Evolutionary conservation across 2,113 vertebrate species (phyloP), one percentile per base, ranked within the genome.

Genomic region (Nansenia antarctica): DNA sequence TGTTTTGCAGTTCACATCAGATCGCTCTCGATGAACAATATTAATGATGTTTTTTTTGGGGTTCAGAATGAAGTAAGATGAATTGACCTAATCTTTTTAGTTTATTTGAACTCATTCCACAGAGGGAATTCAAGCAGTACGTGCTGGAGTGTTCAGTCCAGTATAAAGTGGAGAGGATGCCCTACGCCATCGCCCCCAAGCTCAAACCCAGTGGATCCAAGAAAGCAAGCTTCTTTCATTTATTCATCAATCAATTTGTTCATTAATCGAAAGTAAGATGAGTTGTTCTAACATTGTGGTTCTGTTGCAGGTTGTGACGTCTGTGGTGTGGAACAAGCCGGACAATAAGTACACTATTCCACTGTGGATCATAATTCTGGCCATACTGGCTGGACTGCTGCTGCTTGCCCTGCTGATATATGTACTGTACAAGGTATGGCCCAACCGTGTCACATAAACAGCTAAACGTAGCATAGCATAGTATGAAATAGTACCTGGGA

Each of bases 361-460:
- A 0, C 84, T 95, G 45, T 98, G 96, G 96, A 95, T 96, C 72
- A 96, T 98, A 67, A 93, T 96, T 68, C 87, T 97, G 62, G 93
- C 96, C 65, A 85, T 96, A 73, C 86, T 97, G 2, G 85, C 91
- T 12, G 96, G 96, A 5, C 88, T 98, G 59, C 78, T 98, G 34
- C 90, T 97, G 18, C 91, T 98, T 0, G 85, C 93, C 9, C 85
- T 98, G 61, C 95, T 98, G 74, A 95, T 96, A 88, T 96, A 95
- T 62, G 86, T 96, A 74, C 89, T 98, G 54, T 96, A 96, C 80
- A 98, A 96, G 91, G 96, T 98, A 72, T 86, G 27, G 49, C 18
- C n/a, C 20, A 15, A 15, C n/a, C 47, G 5, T 27, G 24, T 27
- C 9, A 9, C 27, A 4, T 57, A 30, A 31, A 14, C 45, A 22